Percentiles rank a stretch among this genome's conserved stretches.
Evolutionary conservation across 2,888 invertebrate species (phyloP).

Genomic region (Cremastinae sp.): DNA sequence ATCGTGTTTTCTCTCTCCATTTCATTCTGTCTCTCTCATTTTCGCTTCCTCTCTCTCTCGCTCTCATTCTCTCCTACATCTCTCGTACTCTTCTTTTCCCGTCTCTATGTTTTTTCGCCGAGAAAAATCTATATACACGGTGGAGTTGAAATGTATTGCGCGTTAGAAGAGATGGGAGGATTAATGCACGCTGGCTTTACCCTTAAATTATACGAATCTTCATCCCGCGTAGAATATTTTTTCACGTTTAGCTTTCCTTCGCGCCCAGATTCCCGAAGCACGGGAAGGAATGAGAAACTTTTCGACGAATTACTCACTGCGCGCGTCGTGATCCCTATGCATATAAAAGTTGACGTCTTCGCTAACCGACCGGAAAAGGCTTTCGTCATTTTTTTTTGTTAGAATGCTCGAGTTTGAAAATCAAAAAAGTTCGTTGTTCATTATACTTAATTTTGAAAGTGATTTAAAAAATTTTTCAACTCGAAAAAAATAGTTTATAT

Average conservation of each 20-base stretch:
- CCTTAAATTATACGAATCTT: constrained; percentile 38
- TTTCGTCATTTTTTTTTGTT: too few species aligned
- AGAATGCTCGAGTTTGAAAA: too few species aligned
- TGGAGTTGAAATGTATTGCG: constrained; percentile 22
- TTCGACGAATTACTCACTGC: too few species aligned
- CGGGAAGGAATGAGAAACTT: too few species aligned
- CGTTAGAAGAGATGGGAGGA: constrained; percentile 22
- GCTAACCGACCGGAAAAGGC: too few species aligned
- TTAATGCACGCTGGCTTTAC: constrained; percentile 32
- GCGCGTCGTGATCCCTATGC: too few species aligned
- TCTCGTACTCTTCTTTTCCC: neutral
- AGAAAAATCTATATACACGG: neutral
- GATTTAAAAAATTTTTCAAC: too few species aligned
- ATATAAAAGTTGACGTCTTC: too few species aligned
- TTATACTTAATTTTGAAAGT: too few species aligned
- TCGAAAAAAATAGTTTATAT: too few species aligned
- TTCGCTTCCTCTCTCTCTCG: constrained; percentile 23
- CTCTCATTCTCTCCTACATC: neutral
- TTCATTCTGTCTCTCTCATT: constrained; percentile 5
- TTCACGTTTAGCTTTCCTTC: constrained; percentile 1
- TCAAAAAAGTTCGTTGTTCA: too few species aligned
- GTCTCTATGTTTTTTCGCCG: constrained; percentile 4
- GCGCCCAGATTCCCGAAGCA: too few species aligned
- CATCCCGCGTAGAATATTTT: constrained; percentile 2
- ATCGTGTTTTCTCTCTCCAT: constrained; percentile 19